Evolutionary conservation across 2,888 invertebrate genomes (phyloP).

Genomic region (Seira ritae): DNA sequence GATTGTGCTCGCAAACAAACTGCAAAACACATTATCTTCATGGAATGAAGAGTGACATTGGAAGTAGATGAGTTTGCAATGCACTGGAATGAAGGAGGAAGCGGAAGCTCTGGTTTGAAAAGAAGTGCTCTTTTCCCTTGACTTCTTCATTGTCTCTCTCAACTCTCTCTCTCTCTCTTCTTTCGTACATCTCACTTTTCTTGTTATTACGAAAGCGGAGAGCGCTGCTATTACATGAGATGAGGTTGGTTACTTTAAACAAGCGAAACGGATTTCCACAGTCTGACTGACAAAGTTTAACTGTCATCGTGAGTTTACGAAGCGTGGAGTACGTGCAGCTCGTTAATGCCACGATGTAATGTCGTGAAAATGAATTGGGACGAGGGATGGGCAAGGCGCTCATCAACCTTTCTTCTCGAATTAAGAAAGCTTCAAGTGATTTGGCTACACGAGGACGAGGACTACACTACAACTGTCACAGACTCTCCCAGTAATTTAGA

Average conservation of each 20-base stretch:
- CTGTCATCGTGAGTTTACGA: slow-evolving; percentile 29
- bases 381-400: background rate
- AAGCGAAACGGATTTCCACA: too few species aligned
- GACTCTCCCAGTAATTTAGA: too few species aligned
- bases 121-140: background rate
- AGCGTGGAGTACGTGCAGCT: slow-evolving; percentile 11
- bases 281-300: slow-evolving; percentile 15
- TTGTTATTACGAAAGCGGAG: background rate
- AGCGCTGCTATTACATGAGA: too few species aligned
- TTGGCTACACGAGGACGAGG: too few species aligned
- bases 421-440: too few species aligned
- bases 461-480: too few species aligned
- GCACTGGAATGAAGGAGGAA: too few species aligned
- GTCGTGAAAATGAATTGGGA: slow-evolving; percentile 10
- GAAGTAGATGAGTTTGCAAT: too few species aligned
- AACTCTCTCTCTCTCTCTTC: too few species aligned
- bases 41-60: too few species aligned
- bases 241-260: too few species aligned
- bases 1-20: background rate
- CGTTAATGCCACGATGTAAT: background rate
- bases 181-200: slow-evolving; percentile 7
- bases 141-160: slow-evolving; percentile 3
- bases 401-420: background rate
- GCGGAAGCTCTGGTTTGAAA: background rate
- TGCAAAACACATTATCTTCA: background rate